phyloP scores from a whole-genome alignment of 2,113 vertebrate genomes.

The Sprattus sprattus region DNA sequence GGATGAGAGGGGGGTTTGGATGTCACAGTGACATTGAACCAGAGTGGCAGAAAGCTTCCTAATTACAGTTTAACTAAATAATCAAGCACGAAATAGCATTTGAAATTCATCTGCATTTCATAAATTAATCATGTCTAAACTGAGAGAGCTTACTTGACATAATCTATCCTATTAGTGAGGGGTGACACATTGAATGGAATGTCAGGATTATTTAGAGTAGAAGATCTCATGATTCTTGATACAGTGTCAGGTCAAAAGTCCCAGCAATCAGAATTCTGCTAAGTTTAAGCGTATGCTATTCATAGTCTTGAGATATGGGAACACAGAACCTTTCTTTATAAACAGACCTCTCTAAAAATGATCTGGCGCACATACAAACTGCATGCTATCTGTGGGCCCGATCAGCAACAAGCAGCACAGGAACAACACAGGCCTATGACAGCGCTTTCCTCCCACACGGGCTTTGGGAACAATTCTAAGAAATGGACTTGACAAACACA shows the following conservation, averaged over 20 bases:
- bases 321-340: background rate
- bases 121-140: background rate
- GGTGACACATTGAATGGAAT: background rate
- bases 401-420: background rate
- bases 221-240: background rate
- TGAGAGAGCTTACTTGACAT: background rate
- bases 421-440: background rate
- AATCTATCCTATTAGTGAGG: background rate
- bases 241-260: background rate
- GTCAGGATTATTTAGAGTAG: background rate
- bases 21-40: background rate
- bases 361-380: background rate
- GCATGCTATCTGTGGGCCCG: background rate
- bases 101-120: background rate
- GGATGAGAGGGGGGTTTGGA: background rate
- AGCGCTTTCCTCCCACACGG: background rate
- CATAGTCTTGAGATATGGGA: background rate
- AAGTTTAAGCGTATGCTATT: background rate
- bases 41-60: background rate
- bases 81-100: constrained; percentile 1
- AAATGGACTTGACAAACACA: constrained; percentile 19
- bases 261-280: background rate
- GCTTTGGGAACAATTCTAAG: constrained; percentile 4
- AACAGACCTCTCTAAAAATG: background rate
- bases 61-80: background rate